Conservation (phyloP, 2,888 invertebrate species). For the Nemapogon koenigi region DNA sequence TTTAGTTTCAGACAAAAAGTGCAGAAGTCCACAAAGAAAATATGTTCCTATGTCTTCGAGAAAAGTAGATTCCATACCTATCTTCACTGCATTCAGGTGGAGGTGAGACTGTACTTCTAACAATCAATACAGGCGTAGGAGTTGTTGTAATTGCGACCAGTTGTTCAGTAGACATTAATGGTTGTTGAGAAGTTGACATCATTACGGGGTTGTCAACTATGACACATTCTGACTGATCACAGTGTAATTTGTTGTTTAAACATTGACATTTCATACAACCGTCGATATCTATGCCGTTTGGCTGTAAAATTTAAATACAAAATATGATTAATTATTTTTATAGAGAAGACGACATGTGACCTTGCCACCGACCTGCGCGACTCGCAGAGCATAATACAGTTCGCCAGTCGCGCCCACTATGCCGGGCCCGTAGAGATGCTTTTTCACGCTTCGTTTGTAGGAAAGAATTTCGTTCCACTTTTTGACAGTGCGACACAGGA, state of each 20-base stretch:
- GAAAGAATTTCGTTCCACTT: no score
- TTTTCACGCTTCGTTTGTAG: no score
- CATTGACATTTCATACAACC: conserved; percentile 82
- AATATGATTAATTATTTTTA: not conserved
- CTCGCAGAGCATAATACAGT: no score
- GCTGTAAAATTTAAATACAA: conserved; percentile 47
- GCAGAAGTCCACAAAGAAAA: no score
- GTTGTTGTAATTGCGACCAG: conserved; percentile 2
- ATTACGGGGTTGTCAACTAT: conserved; percentile 17
- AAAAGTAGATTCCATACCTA: conserved; percentile 25
- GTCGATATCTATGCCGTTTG: conserved; percentile 68
- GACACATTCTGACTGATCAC: conserved; percentile 64
- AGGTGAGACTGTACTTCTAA: conserved; percentile 35
- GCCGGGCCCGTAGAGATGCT: no score
- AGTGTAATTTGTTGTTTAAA: conserved; percentile 75
- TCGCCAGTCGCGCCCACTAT: no score
- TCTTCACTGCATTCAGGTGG: conserved; percentile 44
- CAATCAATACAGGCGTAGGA: conserved; percentile 20
- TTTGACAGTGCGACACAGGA: no score
- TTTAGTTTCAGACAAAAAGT: no score
- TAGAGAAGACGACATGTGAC: not conserved
- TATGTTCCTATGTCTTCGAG: no score
- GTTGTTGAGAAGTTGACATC: conserved; percentile 10
- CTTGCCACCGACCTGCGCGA: not conserved
- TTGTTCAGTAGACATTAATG: conserved; percentile 6